Percentiles rank a stretch among this genome's conserved stretches.
phyloP scores from a whole-genome alignment of 2,888 invertebrate genomes.

The Chironomus tentans region DNA sequence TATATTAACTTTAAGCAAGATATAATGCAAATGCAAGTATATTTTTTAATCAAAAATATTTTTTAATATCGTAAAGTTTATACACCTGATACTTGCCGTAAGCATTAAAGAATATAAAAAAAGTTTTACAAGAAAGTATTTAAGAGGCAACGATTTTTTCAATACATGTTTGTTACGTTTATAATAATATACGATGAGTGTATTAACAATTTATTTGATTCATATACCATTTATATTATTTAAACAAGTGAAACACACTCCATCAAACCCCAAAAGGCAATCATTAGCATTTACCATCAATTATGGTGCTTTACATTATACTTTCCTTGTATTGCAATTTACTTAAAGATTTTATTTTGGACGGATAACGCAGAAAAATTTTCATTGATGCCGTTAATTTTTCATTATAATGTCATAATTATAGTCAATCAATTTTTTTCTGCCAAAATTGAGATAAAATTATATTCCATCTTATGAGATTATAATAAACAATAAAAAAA shows the following conservation, averaged over 20 bases:
- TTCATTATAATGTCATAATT: slow-evolving; percentile 19
- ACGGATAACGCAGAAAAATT: background rate
- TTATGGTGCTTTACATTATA: slow-evolving; percentile 7
- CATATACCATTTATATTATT: too few species aligned
- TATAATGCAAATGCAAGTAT: background rate
- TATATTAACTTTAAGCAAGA: background rate
- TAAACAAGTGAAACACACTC: slow-evolving; percentile 5
- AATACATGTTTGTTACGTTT: too few species aligned
- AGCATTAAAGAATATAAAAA: too few species aligned
- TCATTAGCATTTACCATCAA: background rate
- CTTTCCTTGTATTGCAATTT: background rate
- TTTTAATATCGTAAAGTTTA: too few species aligned
- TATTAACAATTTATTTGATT: too few species aligned
- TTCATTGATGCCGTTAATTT: background rate
- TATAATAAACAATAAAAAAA: too few species aligned
- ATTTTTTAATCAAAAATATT: too few species aligned
- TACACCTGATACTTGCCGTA: too few species aligned
- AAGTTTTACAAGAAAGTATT: too few species aligned
- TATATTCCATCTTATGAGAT: background rate
- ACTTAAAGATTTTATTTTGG: background rate
- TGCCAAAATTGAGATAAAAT: background rate
- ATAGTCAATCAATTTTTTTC: slow-evolving; percentile 1
- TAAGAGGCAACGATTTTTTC: too few species aligned
- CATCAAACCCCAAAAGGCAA: slow-evolving; percentile 6
- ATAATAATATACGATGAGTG: too few species aligned